phyloP scores from a whole-genome alignment of 2,797 vertebrate species.

The Poecilia velifera region DNA sequence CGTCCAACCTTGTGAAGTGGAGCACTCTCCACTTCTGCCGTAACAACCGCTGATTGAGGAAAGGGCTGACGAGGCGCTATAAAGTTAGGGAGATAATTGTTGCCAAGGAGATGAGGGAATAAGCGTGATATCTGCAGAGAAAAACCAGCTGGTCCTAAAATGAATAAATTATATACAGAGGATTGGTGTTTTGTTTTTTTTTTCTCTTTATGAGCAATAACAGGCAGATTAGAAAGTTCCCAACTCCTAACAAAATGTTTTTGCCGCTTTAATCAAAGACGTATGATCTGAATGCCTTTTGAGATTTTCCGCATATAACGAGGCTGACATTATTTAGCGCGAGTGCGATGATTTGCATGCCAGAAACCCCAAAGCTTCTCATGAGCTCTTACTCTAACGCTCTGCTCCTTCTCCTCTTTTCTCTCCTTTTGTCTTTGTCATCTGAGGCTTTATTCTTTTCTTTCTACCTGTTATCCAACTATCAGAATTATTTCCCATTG shows the following conservation, averaged over 20 bases:
- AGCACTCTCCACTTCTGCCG: constrained; percentile 30
- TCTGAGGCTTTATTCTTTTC: constrained; percentile 36
- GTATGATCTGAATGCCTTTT: constrained; percentile 26
- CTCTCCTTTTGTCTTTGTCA: constrained; percentile 18
- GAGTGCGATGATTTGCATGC: constrained; percentile 31
- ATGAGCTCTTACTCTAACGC: constrained; percentile 8
- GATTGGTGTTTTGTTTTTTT: constrained; percentile 16
- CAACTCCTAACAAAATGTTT: constrained; percentile 24
- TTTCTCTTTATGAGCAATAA: constrained; percentile 43
- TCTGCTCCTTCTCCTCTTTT: neutral
- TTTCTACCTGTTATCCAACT: constrained; percentile 46
- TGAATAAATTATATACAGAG: constrained; percentile 37
- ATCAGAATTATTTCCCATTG: constrained; percentile 51
- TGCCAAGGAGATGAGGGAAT: constrained; percentile 56
- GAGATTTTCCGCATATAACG: constrained; percentile 17
- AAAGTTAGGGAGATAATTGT: constrained; percentile 63
- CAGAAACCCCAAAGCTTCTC: constrained; percentile 29
- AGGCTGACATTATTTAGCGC: constrained; percentile 36
- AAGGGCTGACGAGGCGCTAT: constrained; percentile 57
- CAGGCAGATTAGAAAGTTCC: constrained; percentile 27
- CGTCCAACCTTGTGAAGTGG: constrained; percentile 34
- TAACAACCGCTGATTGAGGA: constrained; percentile 49
- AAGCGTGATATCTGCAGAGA: constrained; percentile 39
- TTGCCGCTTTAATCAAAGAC: constrained; percentile 37
- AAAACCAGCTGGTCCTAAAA: constrained; percentile 44